Base-by-base conservation (phyloP, 2,797 vertebrate species). In the Microchirus variegatus region DNA sequence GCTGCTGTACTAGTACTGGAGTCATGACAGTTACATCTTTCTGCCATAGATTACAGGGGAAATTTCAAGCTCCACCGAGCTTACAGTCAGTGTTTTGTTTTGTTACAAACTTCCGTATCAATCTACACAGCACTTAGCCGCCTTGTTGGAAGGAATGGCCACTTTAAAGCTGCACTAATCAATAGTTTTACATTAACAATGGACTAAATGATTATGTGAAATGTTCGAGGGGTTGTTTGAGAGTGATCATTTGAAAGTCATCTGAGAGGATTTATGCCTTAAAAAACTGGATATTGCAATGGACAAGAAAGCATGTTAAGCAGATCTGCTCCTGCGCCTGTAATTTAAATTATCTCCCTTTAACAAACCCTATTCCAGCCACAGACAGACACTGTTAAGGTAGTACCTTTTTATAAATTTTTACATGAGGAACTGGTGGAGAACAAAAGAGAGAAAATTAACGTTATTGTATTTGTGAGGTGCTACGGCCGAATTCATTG, bases 1-100 rank as follows among this genome's bases (percentile, higher is more conserved):
- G 50, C 59, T 64, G 53, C 36, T 55, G 56, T 13, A 40, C 46
- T 59, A 59, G 71, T 69, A 69, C 15, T 38, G 41, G 35, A 70
- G 40, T 57, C 22, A 19, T 11, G 51, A 16, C 47, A 42, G 47
- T 48, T 41, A 54, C 46, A 19, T 45, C 36, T 37, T 31, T 44
- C 61, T 72, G 60, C 48, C 9, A 37, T 43, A 12, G 44, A 31
- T 8, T 31, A 8, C 31, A 31, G 15, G 14, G 38, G 22, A 38
- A 22, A 19, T 47, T 63, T 75, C 50, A 31, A 22, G 40, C 44
- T 31, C 45, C 18, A 17, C 12, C 53, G 22, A 59, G 43, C 15
- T 43, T n/a, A 13, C 12, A 43, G 44, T 38, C 16, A 14, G 51
- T 43, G 5, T 48, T 53, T 68, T 59, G 60, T 42, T 26, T 26